Base-by-base conservation (phyloP, 2,888 invertebrate species). In the Eilema sororculum region DNA sequence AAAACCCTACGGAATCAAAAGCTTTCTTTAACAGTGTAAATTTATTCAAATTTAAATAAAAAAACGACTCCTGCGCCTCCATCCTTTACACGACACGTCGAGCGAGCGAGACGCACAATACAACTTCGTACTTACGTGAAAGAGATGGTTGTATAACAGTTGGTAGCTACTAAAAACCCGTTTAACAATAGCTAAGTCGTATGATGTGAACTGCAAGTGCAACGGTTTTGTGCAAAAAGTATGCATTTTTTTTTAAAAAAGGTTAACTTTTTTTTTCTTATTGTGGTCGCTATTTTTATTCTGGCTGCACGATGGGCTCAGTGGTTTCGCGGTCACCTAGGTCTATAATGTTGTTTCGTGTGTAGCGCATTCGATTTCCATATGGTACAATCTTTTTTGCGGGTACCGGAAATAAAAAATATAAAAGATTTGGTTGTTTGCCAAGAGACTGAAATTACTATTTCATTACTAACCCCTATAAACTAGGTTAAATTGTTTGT, bases 1-100 rank as follows among this genome's bases (percentile, higher is more conserved):
- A 87, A 77, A 86, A 91, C 90, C 92, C 86, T 82, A 81, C 82
- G 85, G 88, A 87, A 90, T 89, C 77, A 78, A 82, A 81, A 79
- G 79, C 83, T 82, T 90, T 88, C 91, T 90, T 91, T 93, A 89
- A 92, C 93, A 91, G 93, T 93, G 93, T 93, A 94, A 94, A 94
- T 93, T 93, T 94, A 94, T 94, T 93, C 90, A 93, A 93, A 93
- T 93, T 93, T 91, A 85, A 91, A 91, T 92, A 93, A 92, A 91
- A 90, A 87, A 83, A 84, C 81, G 83, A 86, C 86, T 87, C 89
- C 85, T 85, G 90, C 89, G 88, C 90, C 91, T 68, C 74, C 75
- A 74, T 82, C 92, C 90, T 91, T 83, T 87, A 84, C 86, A 86
- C 87, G 88, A 82, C 82, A 86, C 76, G 74, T 62, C 13, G 71